Evolutionary conservation across 1,140 invertebrate genomes (phyloP).

Genomic region (Brevipalpus yothersi): DNA sequence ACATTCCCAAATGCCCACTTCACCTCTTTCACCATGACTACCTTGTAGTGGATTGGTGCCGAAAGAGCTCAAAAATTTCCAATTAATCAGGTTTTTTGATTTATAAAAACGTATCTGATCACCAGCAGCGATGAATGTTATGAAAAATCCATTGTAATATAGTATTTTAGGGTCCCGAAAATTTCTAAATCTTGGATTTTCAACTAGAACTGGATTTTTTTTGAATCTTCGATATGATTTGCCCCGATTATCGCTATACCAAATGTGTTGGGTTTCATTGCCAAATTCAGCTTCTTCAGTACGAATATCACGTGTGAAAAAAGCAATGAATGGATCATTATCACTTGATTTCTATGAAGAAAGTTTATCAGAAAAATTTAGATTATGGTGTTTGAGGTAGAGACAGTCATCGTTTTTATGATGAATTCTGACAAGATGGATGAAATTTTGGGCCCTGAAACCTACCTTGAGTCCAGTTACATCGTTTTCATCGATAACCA

Average conservation of each 20-base stretch:
- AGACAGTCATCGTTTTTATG: too few relatives aligned
- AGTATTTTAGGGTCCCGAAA: conserved; percentile 4
- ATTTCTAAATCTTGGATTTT: background rate
- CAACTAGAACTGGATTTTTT: conserved; percentile 3
- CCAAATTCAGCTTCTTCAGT: too few relatives aligned
- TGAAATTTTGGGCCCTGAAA: background rate
- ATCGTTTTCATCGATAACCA: conserved; percentile 1
- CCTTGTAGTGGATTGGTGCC: background rate
- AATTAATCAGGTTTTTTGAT: conserved; percentile 1
- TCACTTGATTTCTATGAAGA: background rate
- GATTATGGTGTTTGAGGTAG: too few relatives aligned
- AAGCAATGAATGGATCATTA: background rate
- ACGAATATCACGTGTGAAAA: background rate
- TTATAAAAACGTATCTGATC: conserved; percentile 2
- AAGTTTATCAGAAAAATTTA: too few relatives aligned
- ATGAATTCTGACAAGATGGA: too few relatives aligned
- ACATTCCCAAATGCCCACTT: conserved; percentile 7
- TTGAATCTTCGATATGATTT: background rate
- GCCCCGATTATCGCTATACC: too few relatives aligned
- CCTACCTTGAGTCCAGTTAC: background rate
- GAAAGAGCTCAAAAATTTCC: background rate
- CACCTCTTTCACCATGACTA: background rate
- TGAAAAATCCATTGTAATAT: background rate
- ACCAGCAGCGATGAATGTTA: conserved; percentile 3
- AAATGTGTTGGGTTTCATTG: too few relatives aligned